Conservation (phyloP, 2,888 invertebrate species). For the Timandra comae region DNA sequence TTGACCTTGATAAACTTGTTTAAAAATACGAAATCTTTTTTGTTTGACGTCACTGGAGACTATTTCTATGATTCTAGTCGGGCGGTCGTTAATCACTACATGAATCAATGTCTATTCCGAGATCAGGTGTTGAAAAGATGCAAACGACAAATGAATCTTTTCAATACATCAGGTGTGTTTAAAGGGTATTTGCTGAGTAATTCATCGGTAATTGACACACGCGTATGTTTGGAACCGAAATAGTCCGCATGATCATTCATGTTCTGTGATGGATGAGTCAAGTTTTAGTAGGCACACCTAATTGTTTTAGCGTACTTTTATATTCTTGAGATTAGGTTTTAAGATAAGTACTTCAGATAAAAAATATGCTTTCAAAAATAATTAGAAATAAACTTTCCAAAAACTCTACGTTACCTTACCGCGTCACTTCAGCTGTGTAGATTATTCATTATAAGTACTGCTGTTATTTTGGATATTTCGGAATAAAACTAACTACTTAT, state of each 20-base stretch:
- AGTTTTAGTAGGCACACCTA: no score
- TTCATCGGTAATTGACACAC: conserved; percentile 14
- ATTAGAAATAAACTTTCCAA: no score
- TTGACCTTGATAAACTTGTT: conserved; percentile 32
- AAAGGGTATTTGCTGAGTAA: conserved; percentile 10
- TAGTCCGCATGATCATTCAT: conserved; percentile 5
- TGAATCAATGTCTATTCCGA: conserved; percentile 67
- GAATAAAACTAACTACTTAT: no score
- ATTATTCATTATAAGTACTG: no score
- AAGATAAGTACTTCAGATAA: no score
- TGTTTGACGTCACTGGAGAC: conserved; percentile 57
- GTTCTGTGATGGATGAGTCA: neutral
- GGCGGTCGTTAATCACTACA: conserved; percentile 34
- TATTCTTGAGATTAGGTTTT: no score
- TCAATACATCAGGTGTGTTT: conserved; percentile 37
- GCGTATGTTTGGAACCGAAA: conserved; percentile 15
- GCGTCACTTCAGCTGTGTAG: no score
- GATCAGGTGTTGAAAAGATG: conserved; percentile 46
- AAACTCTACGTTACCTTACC: no score
- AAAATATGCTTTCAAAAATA: no score
- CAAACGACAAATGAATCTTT: conserved; percentile 46
- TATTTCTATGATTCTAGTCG: conserved; percentile 52
- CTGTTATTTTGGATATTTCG: no score
- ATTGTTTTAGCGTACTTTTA: no score
- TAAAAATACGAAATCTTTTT: conserved; percentile 43